phyloP scores from a whole-genome alignment of 2,797 vertebrate genomes.

The Lycodopsis pacificus region DNA sequence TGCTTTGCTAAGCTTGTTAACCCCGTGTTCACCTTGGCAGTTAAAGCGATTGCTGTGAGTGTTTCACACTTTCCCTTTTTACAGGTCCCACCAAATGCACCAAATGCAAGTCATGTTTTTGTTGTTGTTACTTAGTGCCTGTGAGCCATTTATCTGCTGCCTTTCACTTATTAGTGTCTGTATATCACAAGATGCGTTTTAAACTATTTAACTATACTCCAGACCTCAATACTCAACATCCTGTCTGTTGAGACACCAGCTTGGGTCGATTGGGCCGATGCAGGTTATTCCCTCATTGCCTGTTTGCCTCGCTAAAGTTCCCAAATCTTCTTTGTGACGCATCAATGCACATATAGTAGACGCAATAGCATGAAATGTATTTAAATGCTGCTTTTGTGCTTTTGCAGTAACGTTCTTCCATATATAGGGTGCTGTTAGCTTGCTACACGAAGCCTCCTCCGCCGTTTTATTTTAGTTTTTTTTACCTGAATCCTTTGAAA shows the following conservation, averaged over 20 bases:
- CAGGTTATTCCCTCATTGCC: neutral
- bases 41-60: constrained; percentile 68
- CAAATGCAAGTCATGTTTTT: neutral
- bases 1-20: constrained; percentile 86
- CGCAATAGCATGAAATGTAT: neutral
- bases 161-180: neutral
- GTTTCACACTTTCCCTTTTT: constrained; percentile 51
- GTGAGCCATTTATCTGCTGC: neutral
- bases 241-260: neutral
- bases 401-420: neutral
- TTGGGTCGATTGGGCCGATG: neutral
- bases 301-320: neutral
- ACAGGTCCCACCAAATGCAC: constrained; percentile 23
- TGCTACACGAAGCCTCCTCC: constrained; percentile 11
- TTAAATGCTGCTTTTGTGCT: neutral
- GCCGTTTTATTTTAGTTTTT: constrained; percentile 25
- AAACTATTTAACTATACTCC: neutral
- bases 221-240: neutral
- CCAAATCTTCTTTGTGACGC: neutral
- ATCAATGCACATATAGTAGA: neutral
- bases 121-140: neutral
- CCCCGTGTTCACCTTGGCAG: constrained; percentile 76
- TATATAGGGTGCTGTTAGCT: neutral
- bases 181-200: neutral
- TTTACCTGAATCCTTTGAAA: constrained; percentile 38